Percentiles rank a stretch among this genome's conserved stretches.
phyloP scores from a whole-genome alignment of 2,113 vertebrate genomes.

The Notarius lentiginosus region DNA sequence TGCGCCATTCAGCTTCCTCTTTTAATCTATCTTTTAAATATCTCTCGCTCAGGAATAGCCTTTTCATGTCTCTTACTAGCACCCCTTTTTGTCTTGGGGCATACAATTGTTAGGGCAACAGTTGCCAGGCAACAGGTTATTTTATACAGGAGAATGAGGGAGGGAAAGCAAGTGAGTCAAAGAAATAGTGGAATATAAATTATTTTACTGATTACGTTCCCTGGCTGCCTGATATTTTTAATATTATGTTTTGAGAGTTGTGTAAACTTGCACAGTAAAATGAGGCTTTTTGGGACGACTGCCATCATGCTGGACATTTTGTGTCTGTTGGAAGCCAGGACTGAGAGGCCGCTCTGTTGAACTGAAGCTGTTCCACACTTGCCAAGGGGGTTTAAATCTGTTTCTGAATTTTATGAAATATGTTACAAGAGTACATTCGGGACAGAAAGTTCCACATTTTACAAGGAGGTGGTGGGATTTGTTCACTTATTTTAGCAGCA shows the following conservation, averaged over 20 bases:
- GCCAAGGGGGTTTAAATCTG: neutral
- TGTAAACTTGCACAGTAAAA: neutral
- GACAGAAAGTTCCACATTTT: neutral
- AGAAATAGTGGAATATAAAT: neutral
- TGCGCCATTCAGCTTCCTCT: conserved; percentile 7
- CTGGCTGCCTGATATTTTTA: neutral
- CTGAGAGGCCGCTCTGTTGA: no score
- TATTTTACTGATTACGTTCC: neutral
- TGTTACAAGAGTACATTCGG: neutral
- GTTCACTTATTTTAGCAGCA: neutral
- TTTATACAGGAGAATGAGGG: conserved; percentile 3
- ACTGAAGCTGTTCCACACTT: neutral
- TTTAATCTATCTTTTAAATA: no score
- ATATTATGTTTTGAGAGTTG: neutral
- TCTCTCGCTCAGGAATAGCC: neutral
- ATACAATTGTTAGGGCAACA: conserved; percentile 44
- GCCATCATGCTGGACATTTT: neutral
- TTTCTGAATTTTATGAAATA: neutral
- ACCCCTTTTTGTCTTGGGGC: conserved; percentile 42
- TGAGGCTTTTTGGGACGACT: neutral
- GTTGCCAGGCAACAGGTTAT: conserved; percentile 50
- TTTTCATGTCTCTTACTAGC: conserved; percentile 1
- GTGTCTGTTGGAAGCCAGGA: neutral
- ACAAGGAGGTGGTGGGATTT: neutral
- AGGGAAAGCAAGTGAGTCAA: neutral